Percentiles rank a stretch among this genome's conserved stretches.
phyloP scores from a whole-genome alignment of 2,113 vertebrate genomes.

The Phoenicopterus ruber region DNA sequence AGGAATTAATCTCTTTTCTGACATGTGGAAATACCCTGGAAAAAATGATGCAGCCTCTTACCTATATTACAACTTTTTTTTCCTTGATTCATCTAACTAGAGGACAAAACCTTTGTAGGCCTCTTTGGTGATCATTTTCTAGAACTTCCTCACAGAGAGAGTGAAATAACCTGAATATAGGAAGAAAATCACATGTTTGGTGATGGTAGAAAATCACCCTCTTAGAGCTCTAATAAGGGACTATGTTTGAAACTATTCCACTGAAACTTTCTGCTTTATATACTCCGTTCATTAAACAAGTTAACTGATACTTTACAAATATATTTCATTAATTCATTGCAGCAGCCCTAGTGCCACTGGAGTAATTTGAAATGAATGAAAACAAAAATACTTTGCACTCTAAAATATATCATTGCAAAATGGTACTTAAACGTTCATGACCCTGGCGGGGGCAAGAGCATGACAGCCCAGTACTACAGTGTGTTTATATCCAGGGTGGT shows the following conservation, averaged over 20 bases:
- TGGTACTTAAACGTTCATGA: background rate
- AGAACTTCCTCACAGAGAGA: background rate
- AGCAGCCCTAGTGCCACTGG: background rate
- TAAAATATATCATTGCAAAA: background rate
- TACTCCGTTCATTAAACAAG: background rate
- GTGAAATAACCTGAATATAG: background rate
- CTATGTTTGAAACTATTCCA: background rate
- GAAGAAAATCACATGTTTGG: background rate
- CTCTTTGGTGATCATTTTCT: background rate
- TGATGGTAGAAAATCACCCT: background rate
- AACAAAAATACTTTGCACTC: background rate
- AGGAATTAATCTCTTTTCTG: background rate
- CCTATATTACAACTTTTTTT: background rate
- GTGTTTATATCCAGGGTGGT: background rate
- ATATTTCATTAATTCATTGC: background rate
- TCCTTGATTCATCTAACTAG: background rate
- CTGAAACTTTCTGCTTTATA: background rate
- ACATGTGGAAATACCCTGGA: background rate
- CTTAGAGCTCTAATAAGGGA: background rate
- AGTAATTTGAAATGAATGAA: background rate
- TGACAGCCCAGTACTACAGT: background rate
- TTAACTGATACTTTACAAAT: background rate
- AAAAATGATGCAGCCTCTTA: background rate
- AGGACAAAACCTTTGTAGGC: background rate
- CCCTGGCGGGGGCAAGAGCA: background rate